Conservation (phyloP, 2,113 vertebrate genomes). For the Petromus typicus region DNA sequence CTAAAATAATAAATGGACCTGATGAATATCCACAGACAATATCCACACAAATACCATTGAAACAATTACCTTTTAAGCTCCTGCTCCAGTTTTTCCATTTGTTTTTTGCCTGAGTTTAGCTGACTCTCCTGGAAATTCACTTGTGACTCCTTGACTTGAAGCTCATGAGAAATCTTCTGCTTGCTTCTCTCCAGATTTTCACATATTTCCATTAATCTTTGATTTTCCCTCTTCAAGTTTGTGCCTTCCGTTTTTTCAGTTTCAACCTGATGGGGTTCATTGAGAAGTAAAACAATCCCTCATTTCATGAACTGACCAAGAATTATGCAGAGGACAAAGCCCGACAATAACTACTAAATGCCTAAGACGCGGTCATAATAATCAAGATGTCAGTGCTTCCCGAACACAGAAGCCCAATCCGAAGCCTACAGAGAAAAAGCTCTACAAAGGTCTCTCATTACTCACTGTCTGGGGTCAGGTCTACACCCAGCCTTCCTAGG, state of each 20-base stretch:
- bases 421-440: background rate
- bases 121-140: constrained; percentile 94
- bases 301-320: background rate
- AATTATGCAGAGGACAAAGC: background rate
- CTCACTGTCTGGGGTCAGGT: background rate
- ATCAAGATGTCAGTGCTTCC: background rate
- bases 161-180: constrained; percentile 92
- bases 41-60: background rate
- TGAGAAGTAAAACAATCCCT: background rate
- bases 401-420: background rate
- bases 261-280: constrained; percentile 89
- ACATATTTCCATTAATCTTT: constrained; percentile 93
- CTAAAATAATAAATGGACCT: background rate
- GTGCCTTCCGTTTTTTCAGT: constrained; percentile 91
- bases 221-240: constrained; percentile 93
- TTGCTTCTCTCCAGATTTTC: constrained; percentile 92
- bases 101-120: constrained; percentile 92
- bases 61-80: constrained; percentile 92
- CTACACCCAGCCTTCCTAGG: background rate
- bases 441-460: background rate
- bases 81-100: constrained; percentile 93
- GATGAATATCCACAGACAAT: background rate
- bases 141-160: constrained; percentile 94
- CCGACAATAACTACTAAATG: background rate
- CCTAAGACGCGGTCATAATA: background rate